These are phyloP conservation scores for Anisognathus igniventris DNA, from an alignment of 2,797 vertebrate species.

Conservation along the genomic window DNA sequence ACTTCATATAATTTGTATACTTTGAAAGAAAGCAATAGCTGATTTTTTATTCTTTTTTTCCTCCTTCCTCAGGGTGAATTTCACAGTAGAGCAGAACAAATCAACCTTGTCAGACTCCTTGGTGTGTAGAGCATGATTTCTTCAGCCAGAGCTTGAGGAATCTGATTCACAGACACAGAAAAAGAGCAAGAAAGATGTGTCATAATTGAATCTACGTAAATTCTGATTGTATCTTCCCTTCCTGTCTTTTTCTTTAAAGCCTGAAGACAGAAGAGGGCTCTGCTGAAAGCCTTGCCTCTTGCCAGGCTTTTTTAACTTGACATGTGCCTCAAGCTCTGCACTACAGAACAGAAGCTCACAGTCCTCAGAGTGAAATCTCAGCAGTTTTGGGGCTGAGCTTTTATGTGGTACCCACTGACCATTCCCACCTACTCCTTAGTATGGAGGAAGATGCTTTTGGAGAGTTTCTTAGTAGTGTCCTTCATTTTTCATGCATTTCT, in stretches of 20 bases:
- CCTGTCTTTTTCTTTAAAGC: neutral
- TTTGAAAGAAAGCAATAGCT: neutral
- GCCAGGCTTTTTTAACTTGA: neutral
- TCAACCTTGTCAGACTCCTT: conserved; percentile 10
- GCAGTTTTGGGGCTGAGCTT: neutral
- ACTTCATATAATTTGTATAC: neutral
- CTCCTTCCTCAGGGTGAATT: neutral
- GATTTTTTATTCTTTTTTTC: neutral
- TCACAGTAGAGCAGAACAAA: conserved; percentile 29
- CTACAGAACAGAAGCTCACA: neutral
- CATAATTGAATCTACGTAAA: neutral
- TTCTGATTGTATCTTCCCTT: neutral
- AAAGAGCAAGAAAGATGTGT: neutral
- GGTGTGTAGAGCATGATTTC: neutral
- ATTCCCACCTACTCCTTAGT: neutral
- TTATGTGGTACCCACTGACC: neutral
- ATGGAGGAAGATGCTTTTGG: neutral
- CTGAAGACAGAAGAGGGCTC: neutral
- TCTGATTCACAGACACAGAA: neutral
- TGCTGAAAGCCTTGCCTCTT: neutral
- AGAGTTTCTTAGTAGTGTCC: neutral
- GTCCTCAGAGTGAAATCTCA: neutral
- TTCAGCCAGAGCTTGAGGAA: neutral
- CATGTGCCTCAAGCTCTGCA: neutral
- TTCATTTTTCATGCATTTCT: neutral